Conservation (phyloP, 2,888 invertebrate genomes). For the Drosophila phalerata region DNA sequence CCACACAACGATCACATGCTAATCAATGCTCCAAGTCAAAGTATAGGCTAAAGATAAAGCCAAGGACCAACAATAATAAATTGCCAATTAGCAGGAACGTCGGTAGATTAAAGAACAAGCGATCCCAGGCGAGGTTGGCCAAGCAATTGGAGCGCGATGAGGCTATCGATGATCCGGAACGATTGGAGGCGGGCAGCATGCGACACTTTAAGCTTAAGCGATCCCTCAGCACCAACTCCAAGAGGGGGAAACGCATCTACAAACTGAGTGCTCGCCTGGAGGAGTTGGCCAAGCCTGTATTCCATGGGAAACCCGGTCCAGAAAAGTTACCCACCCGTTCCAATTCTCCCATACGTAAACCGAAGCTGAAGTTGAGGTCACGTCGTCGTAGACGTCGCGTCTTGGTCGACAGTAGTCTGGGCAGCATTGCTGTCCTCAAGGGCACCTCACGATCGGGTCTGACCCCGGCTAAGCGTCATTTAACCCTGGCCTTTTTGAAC, state of each 20-base stretch:
- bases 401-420: constrained; percentile 48
- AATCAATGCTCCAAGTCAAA: not conserved
- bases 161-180: constrained; percentile 53
- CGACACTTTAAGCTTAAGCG: not conserved
- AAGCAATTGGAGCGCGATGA: constrained; percentile 46
- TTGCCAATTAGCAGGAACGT: not conserved
- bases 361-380: not conserved
- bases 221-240: not conserved
- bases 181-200: constrained; percentile 29
- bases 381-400: constrained; percentile 2
- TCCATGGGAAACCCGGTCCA: constrained; percentile 4
- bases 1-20: constrained; percentile 6
- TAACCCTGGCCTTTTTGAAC: constrained; percentile 58
- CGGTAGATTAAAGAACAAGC: constrained; percentile 10
- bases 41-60: not conserved
- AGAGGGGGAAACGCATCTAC: constrained; percentile 5
- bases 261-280: constrained; percentile 43
- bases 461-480: constrained; percentile 60
- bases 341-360: not conserved
- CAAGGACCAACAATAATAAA: not conserved
- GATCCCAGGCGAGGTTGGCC: constrained; percentile 27
- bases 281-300: constrained; percentile 35
- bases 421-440: constrained; percentile 48
- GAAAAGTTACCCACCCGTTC: not conserved
- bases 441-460: constrained; percentile 32